Conservation (phyloP, 2,797 vertebrate genomes). For the Sebastes trivittatus region DNA sequence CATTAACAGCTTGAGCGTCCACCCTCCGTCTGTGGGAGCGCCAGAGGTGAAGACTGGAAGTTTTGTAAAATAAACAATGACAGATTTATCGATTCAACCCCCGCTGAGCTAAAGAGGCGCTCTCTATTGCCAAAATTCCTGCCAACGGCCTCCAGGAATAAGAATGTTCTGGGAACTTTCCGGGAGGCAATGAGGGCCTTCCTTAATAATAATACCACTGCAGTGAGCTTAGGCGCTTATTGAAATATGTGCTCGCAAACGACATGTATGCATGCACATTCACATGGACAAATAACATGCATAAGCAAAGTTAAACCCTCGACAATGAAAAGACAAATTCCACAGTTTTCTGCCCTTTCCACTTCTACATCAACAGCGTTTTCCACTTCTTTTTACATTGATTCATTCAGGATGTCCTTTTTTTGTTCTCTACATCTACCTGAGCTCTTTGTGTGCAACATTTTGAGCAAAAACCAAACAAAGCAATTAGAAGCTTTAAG, state of each 20-base stretch:
- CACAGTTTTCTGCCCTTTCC: neutral
- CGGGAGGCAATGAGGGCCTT: constrained; percentile 13
- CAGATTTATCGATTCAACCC: constrained; percentile 65
- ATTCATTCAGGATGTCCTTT: neutral
- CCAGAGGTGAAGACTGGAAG: constrained; percentile 38
- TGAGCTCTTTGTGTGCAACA: constrained; percentile 2
- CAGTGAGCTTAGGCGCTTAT: constrained; percentile 45
- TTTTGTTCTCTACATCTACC: neutral
- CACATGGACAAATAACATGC: neutral
- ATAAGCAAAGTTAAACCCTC: constrained; percentile 25
- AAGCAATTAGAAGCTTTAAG: constrained; percentile 39
- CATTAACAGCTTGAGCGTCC: constrained; percentile 40
- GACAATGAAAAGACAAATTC: constrained; percentile 21
- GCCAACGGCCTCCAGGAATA: constrained; percentile 54
- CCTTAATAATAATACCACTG: constrained; percentile 49
- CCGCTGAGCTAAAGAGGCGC: constrained; percentile 44
- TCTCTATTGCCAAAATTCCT: constrained; percentile 51
- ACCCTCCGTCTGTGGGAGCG: constrained; percentile 13
- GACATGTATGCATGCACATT: neutral
- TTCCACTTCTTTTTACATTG: neutral
- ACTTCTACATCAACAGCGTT: neutral
- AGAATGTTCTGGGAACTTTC: constrained; percentile 57
- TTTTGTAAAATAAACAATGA: constrained; percentile 65
- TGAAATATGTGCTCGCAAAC: constrained; percentile 38
- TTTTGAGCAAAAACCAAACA: constrained; percentile 23